Conservation (phyloP, 2,113 vertebrate species). For the Onychostruthus taczanowskii region DNA sequence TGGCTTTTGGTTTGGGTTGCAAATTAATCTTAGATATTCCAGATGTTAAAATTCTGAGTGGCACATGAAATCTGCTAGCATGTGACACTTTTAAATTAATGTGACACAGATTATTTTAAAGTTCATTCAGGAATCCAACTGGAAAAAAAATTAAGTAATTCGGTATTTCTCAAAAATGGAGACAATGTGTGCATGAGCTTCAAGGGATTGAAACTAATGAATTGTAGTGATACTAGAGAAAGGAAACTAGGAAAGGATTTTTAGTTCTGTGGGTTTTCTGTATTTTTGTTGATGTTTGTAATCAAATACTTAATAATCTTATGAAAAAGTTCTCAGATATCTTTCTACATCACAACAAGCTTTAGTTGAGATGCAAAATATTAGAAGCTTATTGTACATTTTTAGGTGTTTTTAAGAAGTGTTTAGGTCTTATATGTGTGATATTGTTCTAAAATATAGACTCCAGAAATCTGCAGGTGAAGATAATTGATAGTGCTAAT, state of each 20-base stretch:
- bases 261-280: neutral
- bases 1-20: neutral
- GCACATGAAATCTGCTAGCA: neutral
- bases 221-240: neutral
- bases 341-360: neutral
- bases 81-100: neutral
- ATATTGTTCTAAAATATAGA: neutral
- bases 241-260: neutral
- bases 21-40: neutral
- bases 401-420: neutral
- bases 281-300: neutral
- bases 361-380: neutral
- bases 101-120: neutral
- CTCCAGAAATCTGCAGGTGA: neutral
- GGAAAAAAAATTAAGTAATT: neutral
- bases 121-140: neutral
- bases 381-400: neutral
- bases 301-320: neutral
- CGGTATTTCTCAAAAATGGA: neutral
- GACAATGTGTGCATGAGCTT: neutral
- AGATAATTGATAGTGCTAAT: neutral
- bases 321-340: neutral
- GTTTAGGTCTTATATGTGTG: neutral
- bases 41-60: neutral
- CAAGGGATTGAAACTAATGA: neutral